Conservation (phyloP, 2,888 invertebrate genomes). For the Peribatodes rhomboidaria region DNA sequence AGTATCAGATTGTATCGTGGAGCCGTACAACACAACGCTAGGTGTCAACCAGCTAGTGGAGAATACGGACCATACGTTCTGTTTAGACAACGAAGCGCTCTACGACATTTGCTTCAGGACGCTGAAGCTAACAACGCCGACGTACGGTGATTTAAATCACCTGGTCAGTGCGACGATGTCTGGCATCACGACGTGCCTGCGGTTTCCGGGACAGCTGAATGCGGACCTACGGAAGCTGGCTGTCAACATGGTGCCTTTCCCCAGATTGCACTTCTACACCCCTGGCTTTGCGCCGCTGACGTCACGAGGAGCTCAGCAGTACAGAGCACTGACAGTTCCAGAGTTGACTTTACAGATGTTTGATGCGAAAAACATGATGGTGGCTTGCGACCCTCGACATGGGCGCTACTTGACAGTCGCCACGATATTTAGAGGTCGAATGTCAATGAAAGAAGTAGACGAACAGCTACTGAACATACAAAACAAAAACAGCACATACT, state of each 20-base stretch:
- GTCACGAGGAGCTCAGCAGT: conserved; percentile 94
- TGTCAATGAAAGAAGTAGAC: conserved; percentile 97
- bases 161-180: conserved; percentile 94
- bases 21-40: conserved; percentile 94
- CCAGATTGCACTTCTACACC: conserved; percentile 84
- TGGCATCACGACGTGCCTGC: conserved; percentile 93
- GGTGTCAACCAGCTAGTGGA: conserved; percentile 94
- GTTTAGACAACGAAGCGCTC: conserved; percentile 90
- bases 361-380: conserved; percentile 93
- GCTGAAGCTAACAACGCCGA: conserved; percentile 90
- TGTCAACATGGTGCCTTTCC: conserved; percentile 89
- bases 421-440: conserved; percentile 94
- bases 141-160: conserved; percentile 93
- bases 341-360: conserved; percentile 90
- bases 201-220: conserved; percentile 86
- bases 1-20: conserved; percentile 89
- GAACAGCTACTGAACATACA: conserved; percentile 92
- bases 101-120: conserved; percentile 93
- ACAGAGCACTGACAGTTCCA: conserved; percentile 95
- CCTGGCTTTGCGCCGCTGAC: conserved; percentile 89
- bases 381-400: conserved; percentile 96
- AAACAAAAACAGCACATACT: conserved; percentile 92
- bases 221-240: conserved; percentile 80
- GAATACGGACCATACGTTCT: conserved; percentile 89
- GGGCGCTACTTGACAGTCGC: conserved; percentile 96